These are phyloP conservation scores for Apantesis nais DNA, from an alignment of 2,888 invertebrate species.

Conservation along the genomic window DNA sequence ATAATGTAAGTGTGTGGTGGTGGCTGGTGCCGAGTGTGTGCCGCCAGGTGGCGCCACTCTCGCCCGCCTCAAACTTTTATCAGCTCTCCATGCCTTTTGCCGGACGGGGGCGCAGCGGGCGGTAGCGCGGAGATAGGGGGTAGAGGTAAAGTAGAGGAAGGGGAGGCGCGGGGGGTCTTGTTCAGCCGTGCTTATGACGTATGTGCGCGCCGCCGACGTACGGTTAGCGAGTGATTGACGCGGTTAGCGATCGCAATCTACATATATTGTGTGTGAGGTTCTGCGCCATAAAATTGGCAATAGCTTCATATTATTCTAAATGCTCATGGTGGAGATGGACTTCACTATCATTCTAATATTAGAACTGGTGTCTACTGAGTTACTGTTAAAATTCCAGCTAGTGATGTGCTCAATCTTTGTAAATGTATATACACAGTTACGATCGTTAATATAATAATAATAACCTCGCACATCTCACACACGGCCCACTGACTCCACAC, in stretches of 20 bases:
- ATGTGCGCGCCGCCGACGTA: conserved; percentile 19
- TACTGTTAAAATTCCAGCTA: not conserved
- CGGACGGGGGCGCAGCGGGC: not conserved
- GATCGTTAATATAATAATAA: too few relatives aligned
- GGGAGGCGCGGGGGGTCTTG: not conserved
- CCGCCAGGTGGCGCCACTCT: conserved; percentile 3
- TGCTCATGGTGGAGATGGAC: not conserved
- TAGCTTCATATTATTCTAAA: conserved; percentile 10
- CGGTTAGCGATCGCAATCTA: conserved; percentile 15
- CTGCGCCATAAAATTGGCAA: conserved; percentile 4
- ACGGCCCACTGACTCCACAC: too few relatives aligned
- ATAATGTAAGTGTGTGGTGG: not conserved
- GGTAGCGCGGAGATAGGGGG: not conserved
- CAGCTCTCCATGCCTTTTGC: conserved; percentile 14
- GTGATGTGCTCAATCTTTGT: too few relatives aligned
- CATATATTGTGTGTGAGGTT: conserved; percentile 1
- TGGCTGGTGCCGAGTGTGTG: not conserved
- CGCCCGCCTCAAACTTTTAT: conserved; percentile 24
- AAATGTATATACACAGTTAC: too few relatives aligned
- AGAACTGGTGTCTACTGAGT: not conserved
- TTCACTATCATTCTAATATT: not conserved
- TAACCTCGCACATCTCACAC: too few relatives aligned
- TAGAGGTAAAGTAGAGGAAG: not conserved
- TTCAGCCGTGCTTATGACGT: conserved; percentile 30
- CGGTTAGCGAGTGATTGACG: conserved; percentile 33